Percentiles rank a stretch among this genome's conserved stretches.
These are phyloP conservation scores for Tetropium fuscum DNA, from an alignment of 2,888 invertebrate species.

Conservation along the genomic window DNA sequence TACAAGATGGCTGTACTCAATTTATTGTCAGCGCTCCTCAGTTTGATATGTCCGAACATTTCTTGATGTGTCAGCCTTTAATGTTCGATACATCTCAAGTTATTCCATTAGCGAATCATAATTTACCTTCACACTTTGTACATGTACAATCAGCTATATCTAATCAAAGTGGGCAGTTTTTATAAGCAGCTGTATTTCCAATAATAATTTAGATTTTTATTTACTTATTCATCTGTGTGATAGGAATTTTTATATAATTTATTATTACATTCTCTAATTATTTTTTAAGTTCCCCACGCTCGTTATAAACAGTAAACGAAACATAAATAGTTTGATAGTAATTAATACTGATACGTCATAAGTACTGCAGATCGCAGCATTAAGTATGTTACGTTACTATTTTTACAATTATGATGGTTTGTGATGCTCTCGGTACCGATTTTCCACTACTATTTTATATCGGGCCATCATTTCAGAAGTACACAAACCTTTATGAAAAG, in stretches of 20 bases:
- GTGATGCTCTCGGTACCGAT: too few species aligned
- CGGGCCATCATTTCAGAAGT: too few species aligned
- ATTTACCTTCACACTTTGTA: conserved; percentile 57
- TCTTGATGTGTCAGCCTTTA: conserved; percentile 60
- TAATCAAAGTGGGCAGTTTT: conserved; percentile 29
- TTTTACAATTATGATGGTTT: too few species aligned
- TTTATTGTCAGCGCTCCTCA: conserved; percentile 55
- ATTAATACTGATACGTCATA: neutral
- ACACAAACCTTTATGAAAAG: too few species aligned
- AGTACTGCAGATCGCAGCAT: too few species aligned
- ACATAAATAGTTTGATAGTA: neutral
- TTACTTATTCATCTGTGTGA: too few species aligned
- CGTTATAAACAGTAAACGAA: neutral
- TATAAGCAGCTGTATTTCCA: conserved; percentile 8
- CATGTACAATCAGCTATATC: conserved; percentile 50
- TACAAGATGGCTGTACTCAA: conserved; percentile 51
- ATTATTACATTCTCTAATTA: too few species aligned
- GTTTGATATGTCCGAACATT: conserved; percentile 56
- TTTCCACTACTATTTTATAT: too few species aligned
- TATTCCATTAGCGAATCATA: conserved; percentile 54
- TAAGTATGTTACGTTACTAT: too few species aligned
- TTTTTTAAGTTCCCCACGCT: neutral
- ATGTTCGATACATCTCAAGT: conserved; percentile 61
- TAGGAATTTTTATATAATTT: neutral
- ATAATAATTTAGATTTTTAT: neutral